phyloP scores from a whole-genome alignment of 2,113 vertebrate species.

The Zeus faber region DNA sequence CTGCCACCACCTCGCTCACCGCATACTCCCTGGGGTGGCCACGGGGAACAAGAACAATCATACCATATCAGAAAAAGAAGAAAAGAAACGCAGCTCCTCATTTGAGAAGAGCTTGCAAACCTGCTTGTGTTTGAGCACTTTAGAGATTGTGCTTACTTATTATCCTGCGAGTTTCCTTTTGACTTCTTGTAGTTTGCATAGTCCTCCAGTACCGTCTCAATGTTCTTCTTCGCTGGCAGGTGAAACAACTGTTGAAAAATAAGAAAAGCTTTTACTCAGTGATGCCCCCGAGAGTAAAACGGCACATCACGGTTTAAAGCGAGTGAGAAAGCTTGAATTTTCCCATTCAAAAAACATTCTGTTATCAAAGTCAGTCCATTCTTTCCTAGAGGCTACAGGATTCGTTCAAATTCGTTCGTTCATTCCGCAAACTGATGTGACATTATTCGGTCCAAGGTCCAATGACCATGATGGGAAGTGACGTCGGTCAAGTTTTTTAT shows the following conservation, averaged over 20 bases:
- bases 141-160: conserved; percentile 83
- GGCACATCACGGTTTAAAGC: no score
- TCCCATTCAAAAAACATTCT: not conserved
- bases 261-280: no score
- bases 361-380: not conserved
- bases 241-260: conserved; percentile 84
- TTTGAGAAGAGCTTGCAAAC: not conserved
- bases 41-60: not conserved
- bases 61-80: no score
- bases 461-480: no score
- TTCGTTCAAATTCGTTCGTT: no score
- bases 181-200: conserved; percentile 98
- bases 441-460: no score
- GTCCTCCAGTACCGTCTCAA: conserved; percentile 93
- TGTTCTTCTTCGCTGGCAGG: conserved; percentile 94
- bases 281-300: no score
- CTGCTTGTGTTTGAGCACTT: not conserved
- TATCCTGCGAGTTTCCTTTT: conserved; percentile 90
- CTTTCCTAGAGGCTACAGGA: no score
- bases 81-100: no score
- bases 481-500: no score
- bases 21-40: conserved; percentile 82
- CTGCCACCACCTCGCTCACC: conserved; percentile 94
- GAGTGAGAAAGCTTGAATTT: no score
- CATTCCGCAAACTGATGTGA: no score